phyloP scores from a whole-genome alignment of 2,888 invertebrate genomes.

The Seira musarum region DNA sequence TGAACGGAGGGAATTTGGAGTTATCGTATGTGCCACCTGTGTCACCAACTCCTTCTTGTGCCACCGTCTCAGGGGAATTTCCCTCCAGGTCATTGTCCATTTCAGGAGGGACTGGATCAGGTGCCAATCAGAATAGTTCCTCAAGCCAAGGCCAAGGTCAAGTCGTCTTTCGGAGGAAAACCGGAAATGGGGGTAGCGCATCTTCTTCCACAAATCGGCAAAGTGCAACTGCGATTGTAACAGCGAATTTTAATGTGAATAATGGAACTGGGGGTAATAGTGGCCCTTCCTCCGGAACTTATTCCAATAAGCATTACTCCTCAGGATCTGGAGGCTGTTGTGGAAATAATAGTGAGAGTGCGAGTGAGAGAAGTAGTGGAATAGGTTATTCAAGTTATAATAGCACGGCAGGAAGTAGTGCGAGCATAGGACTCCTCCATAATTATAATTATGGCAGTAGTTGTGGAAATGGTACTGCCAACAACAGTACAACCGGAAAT shows the following conservation, averaged over 20 bases:
- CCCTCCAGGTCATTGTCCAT: constrained; percentile 56
- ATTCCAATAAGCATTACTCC: constrained; percentile 51
- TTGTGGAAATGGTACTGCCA: constrained; percentile 13
- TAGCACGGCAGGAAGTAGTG: constrained; percentile 56
- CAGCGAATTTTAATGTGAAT: neutral
- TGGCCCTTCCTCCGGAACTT: constrained; percentile 40
- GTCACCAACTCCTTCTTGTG: constrained; percentile 65
- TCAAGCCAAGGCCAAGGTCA: too few relatives aligned
- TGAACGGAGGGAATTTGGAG: constrained; percentile 18
- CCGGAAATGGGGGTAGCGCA: too few relatives aligned
- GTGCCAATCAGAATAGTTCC: constrained; percentile 44
- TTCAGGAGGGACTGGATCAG: constrained; percentile 50
- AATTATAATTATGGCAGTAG: constrained; percentile 39
- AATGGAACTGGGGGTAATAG: constrained; percentile 45
- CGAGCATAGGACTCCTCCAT: constrained; percentile 44
- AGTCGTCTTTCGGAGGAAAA: too few relatives aligned
- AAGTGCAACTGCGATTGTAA: too few relatives aligned
- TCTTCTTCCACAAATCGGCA: too few relatives aligned
- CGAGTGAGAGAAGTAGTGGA: constrained; percentile 61
- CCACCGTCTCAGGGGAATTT: constrained; percentile 65
- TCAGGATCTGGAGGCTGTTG: constrained; percentile 57
- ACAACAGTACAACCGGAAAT: constrained; percentile 45
- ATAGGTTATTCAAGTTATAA: constrained; percentile 62
- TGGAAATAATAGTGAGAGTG: constrained; percentile 60
- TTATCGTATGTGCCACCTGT: constrained; percentile 37